Percentiles rank a stretch among this genome's conserved stretches.
phyloP scores from a whole-genome alignment of 2,797 vertebrate species.

The Acomys russatus region DNA sequence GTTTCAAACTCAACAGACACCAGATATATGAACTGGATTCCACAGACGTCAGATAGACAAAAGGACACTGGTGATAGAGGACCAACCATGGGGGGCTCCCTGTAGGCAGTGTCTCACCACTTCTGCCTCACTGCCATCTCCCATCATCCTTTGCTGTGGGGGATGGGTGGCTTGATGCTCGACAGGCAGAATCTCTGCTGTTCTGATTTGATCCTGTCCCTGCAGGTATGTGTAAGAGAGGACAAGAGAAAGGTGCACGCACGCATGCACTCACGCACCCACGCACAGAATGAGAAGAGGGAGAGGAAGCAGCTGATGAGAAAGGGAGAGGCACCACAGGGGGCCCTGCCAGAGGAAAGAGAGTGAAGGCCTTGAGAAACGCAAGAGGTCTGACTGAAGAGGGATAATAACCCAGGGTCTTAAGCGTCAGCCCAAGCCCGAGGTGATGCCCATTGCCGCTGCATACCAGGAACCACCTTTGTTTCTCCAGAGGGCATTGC shows the following conservation, averaged over 20 bases:
- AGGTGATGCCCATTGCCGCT: rapidly evolving
- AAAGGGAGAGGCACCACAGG: rapidly evolving
- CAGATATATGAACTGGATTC: background rate
- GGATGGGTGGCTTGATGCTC: background rate
- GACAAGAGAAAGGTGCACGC: background rate
- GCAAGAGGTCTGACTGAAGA: too few relatives aligned
- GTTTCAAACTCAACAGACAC: background rate
- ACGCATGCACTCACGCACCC: too few relatives aligned
- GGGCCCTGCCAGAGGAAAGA: background rate
- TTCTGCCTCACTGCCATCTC: background rate
- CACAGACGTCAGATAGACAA: background rate
- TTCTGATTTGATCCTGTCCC: background rate
- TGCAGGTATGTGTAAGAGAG: background rate
- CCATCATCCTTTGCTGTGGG: rapidly evolving
- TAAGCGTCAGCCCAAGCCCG: too few relatives aligned
- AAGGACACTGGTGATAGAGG: rapidly evolving
- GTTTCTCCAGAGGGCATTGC: background rate
- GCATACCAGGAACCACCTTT: too few relatives aligned
- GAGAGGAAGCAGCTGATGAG: background rate
- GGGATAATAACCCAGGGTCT: background rate
- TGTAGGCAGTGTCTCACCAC: background rate
- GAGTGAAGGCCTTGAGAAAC: background rate
- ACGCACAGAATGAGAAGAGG: too few relatives aligned
- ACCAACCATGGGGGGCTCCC: background rate
- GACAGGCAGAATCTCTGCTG: background rate